Evolutionary conservation across 1,140 invertebrate species (phyloP).

Genomic region (Drosophila kikkawai): DNA sequence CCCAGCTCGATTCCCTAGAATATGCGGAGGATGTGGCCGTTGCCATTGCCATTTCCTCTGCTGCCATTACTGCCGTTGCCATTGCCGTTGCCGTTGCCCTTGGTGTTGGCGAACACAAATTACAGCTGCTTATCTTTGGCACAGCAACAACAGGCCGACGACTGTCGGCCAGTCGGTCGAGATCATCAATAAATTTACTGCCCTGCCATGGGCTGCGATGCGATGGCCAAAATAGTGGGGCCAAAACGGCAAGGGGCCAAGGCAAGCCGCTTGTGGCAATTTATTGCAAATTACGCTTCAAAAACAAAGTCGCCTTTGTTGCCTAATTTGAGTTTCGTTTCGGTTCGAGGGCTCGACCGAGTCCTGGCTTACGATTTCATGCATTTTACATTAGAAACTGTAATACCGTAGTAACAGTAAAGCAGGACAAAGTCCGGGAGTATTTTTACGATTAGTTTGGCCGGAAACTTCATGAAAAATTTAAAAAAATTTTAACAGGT

Average conservation of each 20-base stretch:
- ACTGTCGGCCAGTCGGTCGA: constrained; percentile 52
- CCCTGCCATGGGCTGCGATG: constrained; percentile 40
- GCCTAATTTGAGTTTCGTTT: constrained; percentile 71
- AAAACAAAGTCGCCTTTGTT: constrained; percentile 72
- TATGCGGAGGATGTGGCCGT: constrained; percentile 16
- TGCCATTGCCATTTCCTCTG: constrained; percentile 17
- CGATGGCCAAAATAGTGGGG: constrained; percentile 64
- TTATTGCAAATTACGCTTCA: constrained; percentile 83
- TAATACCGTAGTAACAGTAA: constrained; percentile 55
- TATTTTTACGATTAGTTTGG: constrained; percentile 39
- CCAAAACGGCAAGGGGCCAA: constrained; percentile 22
- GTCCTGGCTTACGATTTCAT: constrained; percentile 59
- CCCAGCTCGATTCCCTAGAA: constrained; percentile 11
- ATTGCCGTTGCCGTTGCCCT: constrained; percentile 45
- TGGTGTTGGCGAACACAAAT: constrained; percentile 79
- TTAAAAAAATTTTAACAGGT: constrained; percentile 35
- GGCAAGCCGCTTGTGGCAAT: constrained; percentile 66
- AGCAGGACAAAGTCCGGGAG: constrained; percentile 8
- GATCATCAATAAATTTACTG: constrained; percentile 82
- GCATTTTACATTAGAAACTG: constrained; percentile 65
- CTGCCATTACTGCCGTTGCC: constrained; percentile 3
- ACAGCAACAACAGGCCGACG: constrained; percentile 58
- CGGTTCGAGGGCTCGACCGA: constrained; percentile 17
- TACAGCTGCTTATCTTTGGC: constrained; percentile 82
- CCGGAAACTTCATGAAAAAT: constrained; percentile 41